Evolutionary conservation across 1,140 invertebrate species (phyloP).

Genomic region (Zaprionus nigranus): DNA sequence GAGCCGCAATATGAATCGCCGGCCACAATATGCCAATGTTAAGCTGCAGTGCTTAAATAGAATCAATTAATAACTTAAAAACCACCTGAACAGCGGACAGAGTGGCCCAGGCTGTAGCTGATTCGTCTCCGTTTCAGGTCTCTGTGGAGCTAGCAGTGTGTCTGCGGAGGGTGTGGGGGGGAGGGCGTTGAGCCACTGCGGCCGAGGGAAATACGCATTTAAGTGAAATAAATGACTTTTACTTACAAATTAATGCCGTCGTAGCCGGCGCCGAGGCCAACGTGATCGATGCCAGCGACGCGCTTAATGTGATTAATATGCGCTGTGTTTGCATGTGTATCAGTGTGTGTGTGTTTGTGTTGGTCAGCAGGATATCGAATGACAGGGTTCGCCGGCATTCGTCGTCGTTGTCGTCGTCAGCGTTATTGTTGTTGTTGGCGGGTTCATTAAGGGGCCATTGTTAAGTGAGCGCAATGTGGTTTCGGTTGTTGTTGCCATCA

Average conservation of each 20-base stretch:
- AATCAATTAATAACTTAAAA: slow-evolving; percentile 82
- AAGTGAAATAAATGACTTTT: slow-evolving; percentile 83
- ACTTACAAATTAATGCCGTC: slow-evolving; percentile 97
- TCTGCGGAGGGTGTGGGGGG: neutral
- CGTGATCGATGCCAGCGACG: slow-evolving; percentile 94
- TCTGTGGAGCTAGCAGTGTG: neutral
- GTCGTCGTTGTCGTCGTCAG: slow-evolving; percentile 3
- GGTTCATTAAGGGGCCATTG: slow-evolving; percentile 77
- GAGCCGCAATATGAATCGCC: slow-evolving; percentile 67
- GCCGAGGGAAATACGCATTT: slow-evolving; percentile 66
- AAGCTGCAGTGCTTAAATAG: slow-evolving; percentile 72
- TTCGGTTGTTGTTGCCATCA: slow-evolving; percentile 48
- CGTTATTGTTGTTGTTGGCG: slow-evolving; percentile 12
- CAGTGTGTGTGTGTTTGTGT: slow-evolving; percentile 30
- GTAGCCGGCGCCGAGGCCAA: slow-evolving; percentile 94
- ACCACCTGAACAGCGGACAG: slow-evolving; percentile 50
- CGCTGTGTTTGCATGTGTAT: slow-evolving; percentile 85
- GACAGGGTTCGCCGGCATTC: slow-evolving; percentile 21
- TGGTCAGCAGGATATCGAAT: slow-evolving; percentile 59
- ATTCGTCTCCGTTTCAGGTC: slow-evolving; percentile 3
- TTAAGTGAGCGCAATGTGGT: slow-evolving; percentile 44
- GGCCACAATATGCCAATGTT: slow-evolving; percentile 74
- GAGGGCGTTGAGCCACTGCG: slow-evolving; percentile 38
- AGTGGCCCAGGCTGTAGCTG: neutral
- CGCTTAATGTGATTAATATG: slow-evolving; percentile 97